These are phyloP conservation scores for Garra rufa DNA, from an alignment of 2,113 vertebrate genomes.

Conservation along the genomic window DNA sequence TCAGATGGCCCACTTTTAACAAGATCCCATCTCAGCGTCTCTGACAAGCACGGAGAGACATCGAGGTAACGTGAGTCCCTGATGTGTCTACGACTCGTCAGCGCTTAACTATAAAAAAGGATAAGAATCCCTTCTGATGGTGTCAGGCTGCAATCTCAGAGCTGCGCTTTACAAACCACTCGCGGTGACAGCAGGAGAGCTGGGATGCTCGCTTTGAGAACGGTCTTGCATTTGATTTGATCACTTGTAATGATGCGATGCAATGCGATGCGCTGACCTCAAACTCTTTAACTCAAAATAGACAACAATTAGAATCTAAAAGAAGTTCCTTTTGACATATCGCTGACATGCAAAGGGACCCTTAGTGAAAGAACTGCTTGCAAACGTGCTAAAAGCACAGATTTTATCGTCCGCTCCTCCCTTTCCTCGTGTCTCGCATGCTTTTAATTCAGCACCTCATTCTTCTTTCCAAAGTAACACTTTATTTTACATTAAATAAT, in stretches of 20 bases:
- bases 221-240: background rate
- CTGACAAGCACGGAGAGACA: constrained; percentile 37
- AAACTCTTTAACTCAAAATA: constrained; percentile 30
- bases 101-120: constrained; percentile 13
- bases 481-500: constrained; percentile 72
- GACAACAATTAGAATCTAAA: constrained; percentile 23
- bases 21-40: constrained; percentile 35
- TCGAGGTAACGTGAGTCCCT: constrained; percentile 5
- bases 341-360: constrained; percentile 8
- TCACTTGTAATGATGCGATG: constrained; percentile 1
- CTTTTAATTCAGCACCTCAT: constrained; percentile 20
- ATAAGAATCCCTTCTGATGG: constrained; percentile 23
- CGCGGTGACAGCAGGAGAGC: background rate
- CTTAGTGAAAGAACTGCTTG: background rate
- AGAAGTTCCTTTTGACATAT: constrained; percentile 32
- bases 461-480: constrained; percentile 58
- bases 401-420: constrained; percentile 27
- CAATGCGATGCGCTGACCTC: background rate
- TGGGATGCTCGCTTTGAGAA: background rate
- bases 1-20: constrained; percentile 37
- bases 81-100: constrained; percentile 40
- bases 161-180: background rate
- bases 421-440: constrained; percentile 40
- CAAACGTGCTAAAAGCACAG: background rate
- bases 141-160: constrained; percentile 26